Evolutionary conservation across 2,797 vertebrate genomes (phyloP).

Genomic region (Corythornis leucogaster): DNA sequence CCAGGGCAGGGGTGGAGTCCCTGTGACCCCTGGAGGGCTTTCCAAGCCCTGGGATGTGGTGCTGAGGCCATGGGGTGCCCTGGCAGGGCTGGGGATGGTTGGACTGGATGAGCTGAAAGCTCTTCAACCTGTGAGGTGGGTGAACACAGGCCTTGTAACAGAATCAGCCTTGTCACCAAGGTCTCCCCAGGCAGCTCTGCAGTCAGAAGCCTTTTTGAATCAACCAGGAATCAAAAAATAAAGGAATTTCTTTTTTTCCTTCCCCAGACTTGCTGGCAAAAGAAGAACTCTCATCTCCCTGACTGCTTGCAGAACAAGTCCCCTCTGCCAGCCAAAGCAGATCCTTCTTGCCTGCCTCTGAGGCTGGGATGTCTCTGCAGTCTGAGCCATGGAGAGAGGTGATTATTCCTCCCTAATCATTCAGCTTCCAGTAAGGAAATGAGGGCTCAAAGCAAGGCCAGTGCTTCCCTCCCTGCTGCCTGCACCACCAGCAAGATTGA

Average conservation of each 20-base stretch:
- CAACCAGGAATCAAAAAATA: background rate
- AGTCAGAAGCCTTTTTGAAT: background rate
- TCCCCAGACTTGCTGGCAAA: background rate
- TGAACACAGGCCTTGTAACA: background rate
- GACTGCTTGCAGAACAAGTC: background rate
- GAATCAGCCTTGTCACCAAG: background rate
- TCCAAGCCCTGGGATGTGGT: too few relatives aligned
- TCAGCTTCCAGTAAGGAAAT: slow-evolving; percentile 46
- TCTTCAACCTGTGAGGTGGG: background rate
- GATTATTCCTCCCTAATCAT: slow-evolving; percentile 55
- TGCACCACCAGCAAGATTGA: slow-evolving; percentile 51
- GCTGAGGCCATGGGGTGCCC: too few relatives aligned
- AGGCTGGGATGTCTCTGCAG: slow-evolving; percentile 16
- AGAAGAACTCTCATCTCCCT: background rate
- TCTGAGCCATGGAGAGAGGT: slow-evolving; percentile 8
- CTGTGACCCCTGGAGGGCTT: too few relatives aligned
- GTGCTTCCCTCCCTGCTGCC: background rate
- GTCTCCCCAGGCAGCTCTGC: background rate
- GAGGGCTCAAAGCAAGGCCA: background rate
- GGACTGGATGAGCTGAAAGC: too few relatives aligned
- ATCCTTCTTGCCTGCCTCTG: slow-evolving; percentile 25
- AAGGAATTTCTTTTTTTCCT: background rate
- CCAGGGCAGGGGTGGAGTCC: background rate
- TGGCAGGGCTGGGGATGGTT: too few relatives aligned
- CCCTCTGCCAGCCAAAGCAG: slow-evolving; percentile 28